Evolutionary conservation across 2,797 vertebrate genomes (phyloP).

Genomic region (Sphaeramia orbicularis): DNA sequence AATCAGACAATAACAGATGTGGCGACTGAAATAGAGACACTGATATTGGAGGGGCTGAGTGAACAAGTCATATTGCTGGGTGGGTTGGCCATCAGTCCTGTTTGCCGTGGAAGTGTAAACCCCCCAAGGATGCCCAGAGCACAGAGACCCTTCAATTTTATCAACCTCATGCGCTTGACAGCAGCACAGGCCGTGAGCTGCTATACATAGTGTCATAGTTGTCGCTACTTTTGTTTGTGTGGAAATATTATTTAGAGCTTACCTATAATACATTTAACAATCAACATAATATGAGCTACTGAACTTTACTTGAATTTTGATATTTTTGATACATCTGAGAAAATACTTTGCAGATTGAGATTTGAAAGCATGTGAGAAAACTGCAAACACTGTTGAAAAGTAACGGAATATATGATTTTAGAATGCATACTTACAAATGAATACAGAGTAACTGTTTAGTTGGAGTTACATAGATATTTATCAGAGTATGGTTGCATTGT

Average conservation of each 20-base stretch:
- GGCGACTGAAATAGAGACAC: conserved; percentile 83
- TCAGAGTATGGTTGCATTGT: no score
- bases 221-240: neutral
- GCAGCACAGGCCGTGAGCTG: conserved; percentile 7
- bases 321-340: no score
- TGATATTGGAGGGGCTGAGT: conserved; percentile 80
- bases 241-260: conserved; percentile 3
- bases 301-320: no score
- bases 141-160: conserved; percentile 64
- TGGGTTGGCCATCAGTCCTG: conserved; percentile 78
- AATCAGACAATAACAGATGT: conserved; percentile 91
- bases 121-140: conserved; percentile 64
- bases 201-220: conserved; percentile 3
- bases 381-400: no score
- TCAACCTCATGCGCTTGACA: conserved; percentile 51
- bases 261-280: neutral
- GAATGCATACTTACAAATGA: no score
- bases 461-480: no score
- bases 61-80: conserved; percentile 82
- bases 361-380: no score
- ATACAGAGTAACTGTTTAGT: no score
- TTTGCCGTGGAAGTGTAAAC: conserved; percentile 72
- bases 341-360: no score
- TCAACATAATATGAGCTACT: no score
- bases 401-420: no score